Evolutionary conservation across 2,888 invertebrate species (phyloP), one percentile per base, ranked within the genome.

Genomic region (Agriopis leucophaearia): DNA sequence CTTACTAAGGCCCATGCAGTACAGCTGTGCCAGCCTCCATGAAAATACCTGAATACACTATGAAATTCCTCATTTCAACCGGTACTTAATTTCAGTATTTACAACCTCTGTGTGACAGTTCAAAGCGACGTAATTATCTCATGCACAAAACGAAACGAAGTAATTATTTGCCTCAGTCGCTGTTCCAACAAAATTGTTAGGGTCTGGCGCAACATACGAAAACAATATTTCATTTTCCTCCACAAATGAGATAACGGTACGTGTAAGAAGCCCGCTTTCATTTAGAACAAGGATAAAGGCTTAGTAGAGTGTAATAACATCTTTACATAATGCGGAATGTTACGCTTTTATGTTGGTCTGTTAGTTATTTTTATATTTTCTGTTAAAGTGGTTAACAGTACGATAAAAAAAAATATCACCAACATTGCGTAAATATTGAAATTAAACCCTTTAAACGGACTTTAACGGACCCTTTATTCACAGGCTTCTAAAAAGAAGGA

Each of bases 221-320:
- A 66, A 72, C 69, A 72, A 70, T 73, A 74, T 75, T 72, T 69
- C 71, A 69, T 73, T 68, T 68, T 69, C 69, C 59, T 71, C 45
- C 67, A 54, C 52, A 77, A 76, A 78, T 75, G 72, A 78, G 73
- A 76, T 79, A 82, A 75, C 65, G 51, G 68, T 70, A 64, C 74
- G 73, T 74, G 73, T 78, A 76, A 78, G 81, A 80, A 81, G 77
- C 72, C 80, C 76, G 65, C 69, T 77, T 78, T 79, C 78, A 80
- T 81, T 81, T 78, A 72, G 72, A 74, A 71, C 62, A 64, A 72
- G 72, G 76, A 82, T 80, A 80, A 81, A 80, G 73, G 75, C 77
- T 75, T 73, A 77, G 74, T 74, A 66, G 71, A 71, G 63, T 75
- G 73, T 78, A 78, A 81, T 61, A 64, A 68, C 61, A 67, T 66